These are phyloP conservation scores for Corynorhinus townsendii DNA, from an alignment of 2,113 vertebrate species.

Conservation along the genomic window DNA sequence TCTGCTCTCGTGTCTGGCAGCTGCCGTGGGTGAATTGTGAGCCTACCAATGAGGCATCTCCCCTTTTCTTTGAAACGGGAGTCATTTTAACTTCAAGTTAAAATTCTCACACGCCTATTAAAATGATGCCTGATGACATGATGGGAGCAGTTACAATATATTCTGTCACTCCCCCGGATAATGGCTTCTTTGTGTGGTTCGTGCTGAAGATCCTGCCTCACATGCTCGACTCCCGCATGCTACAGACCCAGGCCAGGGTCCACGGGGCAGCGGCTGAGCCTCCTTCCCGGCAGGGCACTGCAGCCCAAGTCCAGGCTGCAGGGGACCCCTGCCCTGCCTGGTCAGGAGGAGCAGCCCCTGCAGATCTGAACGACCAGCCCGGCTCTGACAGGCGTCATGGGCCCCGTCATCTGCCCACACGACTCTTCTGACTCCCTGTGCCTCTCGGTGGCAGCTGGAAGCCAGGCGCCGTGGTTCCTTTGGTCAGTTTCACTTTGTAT, in stretches of 20 bases:
- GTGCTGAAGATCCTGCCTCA: constrained; percentile 6
- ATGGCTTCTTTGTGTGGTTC: constrained; percentile 10
- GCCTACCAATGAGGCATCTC: neutral
- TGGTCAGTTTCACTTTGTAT: neutral
- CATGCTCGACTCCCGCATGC: constrained; percentile 30
- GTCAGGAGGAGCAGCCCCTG: neutral
- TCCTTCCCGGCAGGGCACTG: fast-evolving
- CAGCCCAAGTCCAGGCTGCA: neutral
- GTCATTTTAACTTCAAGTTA: constrained; percentile 13
- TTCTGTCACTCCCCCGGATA: neutral
- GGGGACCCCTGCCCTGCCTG: neutral
- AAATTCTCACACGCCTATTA: neutral
- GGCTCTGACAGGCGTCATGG: neutral
- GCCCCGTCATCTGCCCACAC: neutral
- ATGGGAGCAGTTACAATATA: constrained; percentile 57
- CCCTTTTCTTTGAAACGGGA: constrained; percentile 24
- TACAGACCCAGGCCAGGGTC: neutral
- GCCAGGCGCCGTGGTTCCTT: neutral
- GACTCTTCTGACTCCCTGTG: neutral
- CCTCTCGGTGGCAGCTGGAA: neutral
- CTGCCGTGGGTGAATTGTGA: neutral
- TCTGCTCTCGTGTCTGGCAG: constrained; percentile 26
- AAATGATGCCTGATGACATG: neutral
- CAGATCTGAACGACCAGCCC: fast-evolving
- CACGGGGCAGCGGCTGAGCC: neutral